A percentile compares a stretch with the other conserved stretches of the same genome.
phyloP scores from a whole-genome alignment of 2,797 vertebrate species.

The Etheostoma perlongum region DNA sequence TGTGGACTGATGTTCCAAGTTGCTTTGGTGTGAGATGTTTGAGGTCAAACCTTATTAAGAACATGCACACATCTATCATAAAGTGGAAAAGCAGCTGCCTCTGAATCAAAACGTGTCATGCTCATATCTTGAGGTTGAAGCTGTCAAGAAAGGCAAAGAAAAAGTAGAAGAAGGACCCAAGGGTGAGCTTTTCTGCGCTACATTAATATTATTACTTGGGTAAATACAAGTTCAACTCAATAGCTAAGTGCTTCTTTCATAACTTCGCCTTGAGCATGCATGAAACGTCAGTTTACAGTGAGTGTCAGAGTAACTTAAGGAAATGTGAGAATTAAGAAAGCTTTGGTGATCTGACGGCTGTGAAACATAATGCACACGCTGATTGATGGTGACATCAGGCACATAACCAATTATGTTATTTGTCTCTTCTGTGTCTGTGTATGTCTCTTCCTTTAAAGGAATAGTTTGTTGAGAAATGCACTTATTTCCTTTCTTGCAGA shows the following conservation, averaged over 20 bases:
- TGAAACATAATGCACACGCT: conserved; percentile 27
- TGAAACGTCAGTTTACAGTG: conserved; percentile 62
- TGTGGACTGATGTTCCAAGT: conserved; percentile 23
- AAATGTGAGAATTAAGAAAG: conserved; percentile 50
- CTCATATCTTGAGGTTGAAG: conserved; percentile 46
- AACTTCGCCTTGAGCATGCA: conserved; percentile 54
- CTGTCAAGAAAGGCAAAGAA: conserved; percentile 47
- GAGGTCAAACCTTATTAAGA: conserved; percentile 38
- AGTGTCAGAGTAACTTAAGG: conserved; percentile 53
- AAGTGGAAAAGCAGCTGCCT: conserved; percentile 60
- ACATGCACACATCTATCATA: conserved; percentile 35
- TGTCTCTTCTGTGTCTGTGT: background rate
- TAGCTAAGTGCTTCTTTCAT: conserved; percentile 31
- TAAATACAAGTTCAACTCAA: conserved; percentile 24
- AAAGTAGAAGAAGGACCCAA: conserved; percentile 23
- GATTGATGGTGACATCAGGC: conserved; percentile 36
- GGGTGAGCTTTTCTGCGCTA: conserved; percentile 63
- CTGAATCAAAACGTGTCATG: conserved; percentile 41
- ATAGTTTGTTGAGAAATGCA: conserved; percentile 22
- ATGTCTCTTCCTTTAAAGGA: conserved; percentile 11
- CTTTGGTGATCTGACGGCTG: conserved; percentile 54
- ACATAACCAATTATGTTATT: conserved; percentile 13
- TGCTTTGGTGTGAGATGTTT: conserved; percentile 60
- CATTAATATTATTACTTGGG: conserved; percentile 53
- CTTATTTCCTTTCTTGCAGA: background rate